Conservation (phyloP, 2,113 vertebrate genomes). For the Isurus oxyrinchus region DNA sequence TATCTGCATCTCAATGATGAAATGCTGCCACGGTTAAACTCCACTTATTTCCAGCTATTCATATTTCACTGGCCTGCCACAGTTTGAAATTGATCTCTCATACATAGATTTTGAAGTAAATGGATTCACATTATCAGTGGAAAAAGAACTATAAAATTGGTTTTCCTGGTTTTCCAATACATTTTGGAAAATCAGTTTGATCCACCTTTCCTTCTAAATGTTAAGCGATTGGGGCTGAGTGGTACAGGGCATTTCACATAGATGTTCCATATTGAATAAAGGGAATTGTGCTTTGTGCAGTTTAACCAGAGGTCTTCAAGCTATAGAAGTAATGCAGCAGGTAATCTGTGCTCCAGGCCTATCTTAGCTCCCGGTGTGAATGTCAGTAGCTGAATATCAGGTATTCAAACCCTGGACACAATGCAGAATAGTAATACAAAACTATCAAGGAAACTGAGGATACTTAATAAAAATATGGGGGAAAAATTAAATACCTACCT, state of each 20-base stretch:
- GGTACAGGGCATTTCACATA: neutral
- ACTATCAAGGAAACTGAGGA: neutral
- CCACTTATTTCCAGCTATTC: neutral
- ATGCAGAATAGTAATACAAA: neutral
- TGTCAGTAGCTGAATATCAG: neutral
- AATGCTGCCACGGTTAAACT: neutral
- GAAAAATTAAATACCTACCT: neutral
- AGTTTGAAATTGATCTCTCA: neutral
- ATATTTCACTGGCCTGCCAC: neutral
- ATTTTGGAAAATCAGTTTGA: neutral
- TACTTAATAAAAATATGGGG: neutral
- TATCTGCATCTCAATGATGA: neutral
- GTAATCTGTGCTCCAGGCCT: neutral
- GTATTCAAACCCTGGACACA: neutral
- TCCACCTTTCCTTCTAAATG: neutral
- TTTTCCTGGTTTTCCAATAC: neutral
- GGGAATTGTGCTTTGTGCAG: neutral
- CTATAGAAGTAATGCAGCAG: neutral
- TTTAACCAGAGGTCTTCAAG: neutral
- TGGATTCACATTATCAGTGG: neutral
- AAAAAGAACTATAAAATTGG: neutral
- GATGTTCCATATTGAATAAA: neutral
- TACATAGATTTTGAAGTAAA: neutral
- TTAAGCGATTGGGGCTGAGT: neutral
- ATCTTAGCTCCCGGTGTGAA: neutral